Base-by-base conservation (phyloP, 92 coral and sea anemone species). In the Epizoanthus stellaris region DNA sequence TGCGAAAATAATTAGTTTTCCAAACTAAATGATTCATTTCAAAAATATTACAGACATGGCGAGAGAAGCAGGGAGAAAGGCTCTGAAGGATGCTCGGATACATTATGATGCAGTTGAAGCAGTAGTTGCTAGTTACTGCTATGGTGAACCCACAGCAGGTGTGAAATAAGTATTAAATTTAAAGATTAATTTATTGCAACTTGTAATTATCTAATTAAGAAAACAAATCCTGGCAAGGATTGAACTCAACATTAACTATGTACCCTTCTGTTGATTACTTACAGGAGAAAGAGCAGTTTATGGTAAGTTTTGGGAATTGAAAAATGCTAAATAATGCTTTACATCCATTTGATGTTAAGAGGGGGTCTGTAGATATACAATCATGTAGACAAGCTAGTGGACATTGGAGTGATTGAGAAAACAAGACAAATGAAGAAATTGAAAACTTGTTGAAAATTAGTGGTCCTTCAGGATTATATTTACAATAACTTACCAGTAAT, bases 111-210 rank as follows among this genome's bases (percentile, higher is more conserved):
- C 87, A 67, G 91, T 94, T 82, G 94, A 91, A 52, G 98, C 95
- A 52, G 98, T 91, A n/a, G 82, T 93, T 60, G 98, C 98, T 6
- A 94, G 98, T 64, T 94, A 94, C 69, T 94, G 98, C 38, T 94
- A 94, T 89, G 98, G 98, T 17, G 98, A 94, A 59, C 98, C 98
- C 62, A 89, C 98, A 1, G 83, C 98, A 89, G 98, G 98, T 93
- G 6, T 17, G 20, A 43, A 54, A 62, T 57, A n/a, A 53, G 2
- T 21, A 45, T n/a, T 38, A 64, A 16, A 11, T 30, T 66, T 23
- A 20, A 12, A 13, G 12, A 38, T 34, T 20, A 13, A 25, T 20
- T 5, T 19, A 15, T 66, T 70, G n/a, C 9, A 20, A 21, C 17
- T 9, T n/a, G 3, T 19, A 45, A 12, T 36, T 25, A 47, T 11